Evolutionary conservation across 37 sponge, comb jelly and placozoan genomes (phyloP), one percentile per base, ranked within the genome.

Genomic region (Bolinopsis microptera): DNA sequence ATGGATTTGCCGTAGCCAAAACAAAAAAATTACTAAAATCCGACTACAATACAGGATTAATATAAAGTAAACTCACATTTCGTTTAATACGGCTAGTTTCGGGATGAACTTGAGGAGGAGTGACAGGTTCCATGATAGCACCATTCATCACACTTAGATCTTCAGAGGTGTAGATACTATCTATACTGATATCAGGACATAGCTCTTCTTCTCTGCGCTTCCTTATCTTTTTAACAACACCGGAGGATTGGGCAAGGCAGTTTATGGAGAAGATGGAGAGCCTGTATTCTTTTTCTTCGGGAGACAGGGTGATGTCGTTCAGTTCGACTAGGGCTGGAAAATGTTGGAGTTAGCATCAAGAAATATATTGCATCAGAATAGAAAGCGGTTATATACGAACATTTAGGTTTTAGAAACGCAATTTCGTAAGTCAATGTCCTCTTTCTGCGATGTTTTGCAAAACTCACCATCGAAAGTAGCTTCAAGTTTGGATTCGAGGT

Each of bases 111-210:
- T 72, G 22, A 23, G 75, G 26, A 23, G 75, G 75, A 24, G 83
- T 1, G 38, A 82, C 83, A 24, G 38, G 35, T 30, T 31, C 83
- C 83, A 30, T 35, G 38, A 48, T 30, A 18, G 61, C 90, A 24
- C 61, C 41, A 48, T 86, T 86, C 90, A 86, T 86, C 3, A n/a
- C 41, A 2, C 0, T 30, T 2, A 86, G 26, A 40, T 86, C 90
- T 38, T 40, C 41, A 24, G 32, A 22, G 28, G 30, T 39, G 90
- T 86, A 86, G 38, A 86, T 39, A 3, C 38, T 38, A 27, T 86
- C 90, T 2, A 38, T 16, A 9, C 21, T 86, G 90, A 86, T 86
- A 27, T 86, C 48, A 1, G 90, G 90, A 40, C 90, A 86, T 8
- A 34, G 90, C 0, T 86, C 80, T 13, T 48, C 61, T 13, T 48